phyloP scores from a whole-genome alignment of 2,888 invertebrate genomes.

The Dascillus cervinus region DNA sequence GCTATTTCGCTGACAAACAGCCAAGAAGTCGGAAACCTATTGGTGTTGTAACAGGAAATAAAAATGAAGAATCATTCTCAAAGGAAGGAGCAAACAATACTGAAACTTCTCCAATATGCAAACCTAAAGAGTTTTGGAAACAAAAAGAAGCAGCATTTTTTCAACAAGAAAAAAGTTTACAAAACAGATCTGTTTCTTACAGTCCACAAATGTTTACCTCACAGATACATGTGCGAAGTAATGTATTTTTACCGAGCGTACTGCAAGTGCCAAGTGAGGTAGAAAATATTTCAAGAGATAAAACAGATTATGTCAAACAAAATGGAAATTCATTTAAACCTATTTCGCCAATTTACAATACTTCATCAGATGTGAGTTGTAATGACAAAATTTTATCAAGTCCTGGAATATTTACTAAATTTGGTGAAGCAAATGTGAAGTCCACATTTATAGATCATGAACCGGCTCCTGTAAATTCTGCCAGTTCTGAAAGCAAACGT shows the following conservation, averaged over 20 bases:
- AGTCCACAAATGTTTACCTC: slow-evolving; percentile 38
- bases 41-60: slow-evolving; percentile 47
- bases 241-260: slow-evolving; percentile 35
- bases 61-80: neutral
- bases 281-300: slow-evolving; percentile 5
- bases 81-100: slow-evolving; percentile 10
- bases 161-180: slow-evolving; percentile 16
- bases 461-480: neutral
- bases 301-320: slow-evolving; percentile 1
- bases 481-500: slow-evolving; percentile 41
- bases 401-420: neutral
- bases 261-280: slow-evolving; percentile 18
- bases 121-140: slow-evolving; percentile 58
- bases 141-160: slow-evolving; percentile 48
- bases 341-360: slow-evolving; percentile 5
- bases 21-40: slow-evolving; percentile 68
- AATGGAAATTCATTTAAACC: slow-evolving; percentile 18
- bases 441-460: no score
- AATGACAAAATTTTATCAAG: neutral
- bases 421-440: neutral
- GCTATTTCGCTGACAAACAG: slow-evolving; percentile 64
- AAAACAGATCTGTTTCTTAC: slow-evolving; percentile 16
- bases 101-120: no score
- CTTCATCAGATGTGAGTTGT: neutral
- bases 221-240: slow-evolving; percentile 34